Evolutionary conservation across 2,113 vertebrate species (phyloP).

Genomic region (Rattus norvegicus): GRCr8 NC_086032.1:99978501-99979000

Average conservation of each 20-base stretch:
- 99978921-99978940: not conserved
- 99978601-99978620: slow-evolving; percentile 26
- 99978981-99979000: not conserved
- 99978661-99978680: not conserved
- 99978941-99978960: not conserved
- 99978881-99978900: not conserved
- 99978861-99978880: not conserved
- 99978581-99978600: not conserved
- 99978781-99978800: slow-evolving; percentile 1
- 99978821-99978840: not conserved
- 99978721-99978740: not conserved
- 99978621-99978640: not conserved
- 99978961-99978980: not conserved
- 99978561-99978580: not conserved
- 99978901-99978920: not conserved
- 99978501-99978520: slow-evolving; percentile 38
- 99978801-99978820: not conserved
- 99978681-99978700: slow-evolving; percentile 19
- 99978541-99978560: slow-evolving; percentile 64
- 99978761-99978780: not conserved
- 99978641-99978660: not conserved
- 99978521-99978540: slow-evolving; percentile 56
- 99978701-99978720: slow-evolving; percentile 45
- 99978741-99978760: not conserved
- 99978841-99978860: not conserved